These are phyloP conservation scores for Agelas oroides DNA, from an alignment of 37 sponge, comb jelly and placozoan genomes.

Conservation along the genomic window DNA sequence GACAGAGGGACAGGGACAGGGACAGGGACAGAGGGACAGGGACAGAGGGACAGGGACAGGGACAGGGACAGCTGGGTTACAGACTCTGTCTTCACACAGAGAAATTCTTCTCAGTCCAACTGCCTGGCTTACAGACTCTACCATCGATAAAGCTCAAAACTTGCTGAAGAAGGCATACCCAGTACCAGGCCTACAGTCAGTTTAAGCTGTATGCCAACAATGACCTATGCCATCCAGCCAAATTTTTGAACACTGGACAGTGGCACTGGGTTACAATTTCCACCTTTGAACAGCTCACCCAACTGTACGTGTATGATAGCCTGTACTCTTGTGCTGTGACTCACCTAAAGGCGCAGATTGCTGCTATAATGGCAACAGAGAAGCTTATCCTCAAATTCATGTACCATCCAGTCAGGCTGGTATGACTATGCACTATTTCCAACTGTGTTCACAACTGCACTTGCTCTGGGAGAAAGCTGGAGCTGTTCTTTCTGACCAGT, in stretches of 20 bases:
- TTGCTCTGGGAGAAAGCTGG: conserved; percentile 34
- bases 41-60: no score
- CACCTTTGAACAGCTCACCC: conserved; percentile 21
- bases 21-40: no score
- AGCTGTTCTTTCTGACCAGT: conserved; percentile 21
- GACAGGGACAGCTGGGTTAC: background rate
- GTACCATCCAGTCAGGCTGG: conserved; percentile 17
- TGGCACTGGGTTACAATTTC: conserved; percentile 39
- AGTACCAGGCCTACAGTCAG: conserved; percentile 37
- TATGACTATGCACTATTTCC: conserved; percentile 53
- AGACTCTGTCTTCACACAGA: background rate
- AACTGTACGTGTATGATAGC: conserved; percentile 42
- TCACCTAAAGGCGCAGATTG: background rate
- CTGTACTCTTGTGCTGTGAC: background rate
- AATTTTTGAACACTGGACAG: conserved; percentile 20
- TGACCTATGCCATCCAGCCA: conserved; percentile 20
- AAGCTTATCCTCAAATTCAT: background rate
- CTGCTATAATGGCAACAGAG: background rate
- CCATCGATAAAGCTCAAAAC: conserved; percentile 37
- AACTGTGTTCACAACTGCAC: conserved; percentile 13
- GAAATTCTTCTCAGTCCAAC: background rate
- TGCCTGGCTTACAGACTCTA: conserved; percentile 25
- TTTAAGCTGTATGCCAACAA: conserved; percentile 8
- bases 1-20: no score
- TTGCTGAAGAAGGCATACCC: background rate